phyloP scores from a whole-genome alignment of 2,797 vertebrate species.

The Anguilla anguilla region DNA sequence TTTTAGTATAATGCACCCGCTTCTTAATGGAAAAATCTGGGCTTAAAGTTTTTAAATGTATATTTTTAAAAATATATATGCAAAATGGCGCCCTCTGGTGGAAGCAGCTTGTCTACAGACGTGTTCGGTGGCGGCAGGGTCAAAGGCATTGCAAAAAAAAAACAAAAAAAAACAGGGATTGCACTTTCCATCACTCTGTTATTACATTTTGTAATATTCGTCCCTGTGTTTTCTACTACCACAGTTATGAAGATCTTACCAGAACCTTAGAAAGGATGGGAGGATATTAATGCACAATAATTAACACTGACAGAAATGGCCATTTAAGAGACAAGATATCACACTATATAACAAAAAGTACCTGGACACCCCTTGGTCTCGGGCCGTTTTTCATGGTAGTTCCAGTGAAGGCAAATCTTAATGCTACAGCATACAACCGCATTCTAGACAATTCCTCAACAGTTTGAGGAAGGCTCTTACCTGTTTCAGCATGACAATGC shows the following conservation, averaged over 20 bases:
- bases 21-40: not conserved
- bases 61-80: not conserved
- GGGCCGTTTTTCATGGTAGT: too few relatives aligned
- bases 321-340: constrained; percentile 22
- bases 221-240: constrained; percentile 26
- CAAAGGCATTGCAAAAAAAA: not conserved
- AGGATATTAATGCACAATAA: constrained; percentile 37
- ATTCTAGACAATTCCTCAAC: too few relatives aligned
- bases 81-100: constrained; percentile 29
- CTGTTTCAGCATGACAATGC: too few relatives aligned
- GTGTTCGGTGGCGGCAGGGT: too few relatives aligned
- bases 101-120: not conserved
- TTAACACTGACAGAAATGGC: constrained; percentile 23
- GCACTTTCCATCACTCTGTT: not conserved
- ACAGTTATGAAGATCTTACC: constrained; percentile 34
- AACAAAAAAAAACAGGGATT: not conserved
- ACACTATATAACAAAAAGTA: too few relatives aligned
- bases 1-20: not conserved
- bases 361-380: too few relatives aligned
- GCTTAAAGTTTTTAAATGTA: not conserved
- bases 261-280: constrained; percentile 26
- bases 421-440: too few relatives aligned
- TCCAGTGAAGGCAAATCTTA: too few relatives aligned
- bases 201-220: not conserved
- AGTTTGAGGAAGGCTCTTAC: too few relatives aligned